Base-by-base conservation (phyloP, 2,797 vertebrate genomes). In the Typhlichthys eigenmanni region DNA sequence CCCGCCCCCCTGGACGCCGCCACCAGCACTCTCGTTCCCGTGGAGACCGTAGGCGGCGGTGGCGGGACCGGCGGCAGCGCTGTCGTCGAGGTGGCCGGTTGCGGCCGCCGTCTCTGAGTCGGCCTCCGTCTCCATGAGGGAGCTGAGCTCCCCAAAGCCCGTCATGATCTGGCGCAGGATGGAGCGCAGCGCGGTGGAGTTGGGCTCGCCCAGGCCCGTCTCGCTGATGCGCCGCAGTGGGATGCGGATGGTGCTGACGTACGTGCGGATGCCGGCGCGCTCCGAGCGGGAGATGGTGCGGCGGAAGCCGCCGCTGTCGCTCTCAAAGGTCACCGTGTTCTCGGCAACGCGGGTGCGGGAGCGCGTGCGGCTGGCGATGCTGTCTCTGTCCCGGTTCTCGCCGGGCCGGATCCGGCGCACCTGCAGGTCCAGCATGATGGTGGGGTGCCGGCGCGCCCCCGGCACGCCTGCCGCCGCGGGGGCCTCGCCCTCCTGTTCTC, bases 161-260 rank as follows among this genome's bases (percentile, higher is more conserved):
- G 95, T 96, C 95, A 98, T 95, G 62, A 98, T 96, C 87, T 98
- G 96, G 14, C 95, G 93, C 79, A 98, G 88, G 78, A 98, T 95
- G 38, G 96, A 96, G 3, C 93, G 92, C 59, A 97, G 87, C 8
- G 94, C 95, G 1, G 92, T 92, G 2, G 95, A 97, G 7, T 95
- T 95, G 29, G 95, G 95, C 47, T 98, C 96, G 0, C 94, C 94
- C 4, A 96, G 85, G 47, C 95, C 95, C 0, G 93, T 95, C 85
- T 97, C 95, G 0, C 95, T 96, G 75, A 96, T 93, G 51, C 95
- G 94, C 1, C 92, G 93, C 29, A 98, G 87, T 3, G 96, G 96
- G 85, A 98, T 97, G 55, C 94, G 92, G 63, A 97, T 95, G 47
- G 95, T 97, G 85, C 96, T 97, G 53, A 98, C 94, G 0, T 97